Conservation (phyloP, 1,140 invertebrate genomes). For the Hycleus phaleratus region DNA sequence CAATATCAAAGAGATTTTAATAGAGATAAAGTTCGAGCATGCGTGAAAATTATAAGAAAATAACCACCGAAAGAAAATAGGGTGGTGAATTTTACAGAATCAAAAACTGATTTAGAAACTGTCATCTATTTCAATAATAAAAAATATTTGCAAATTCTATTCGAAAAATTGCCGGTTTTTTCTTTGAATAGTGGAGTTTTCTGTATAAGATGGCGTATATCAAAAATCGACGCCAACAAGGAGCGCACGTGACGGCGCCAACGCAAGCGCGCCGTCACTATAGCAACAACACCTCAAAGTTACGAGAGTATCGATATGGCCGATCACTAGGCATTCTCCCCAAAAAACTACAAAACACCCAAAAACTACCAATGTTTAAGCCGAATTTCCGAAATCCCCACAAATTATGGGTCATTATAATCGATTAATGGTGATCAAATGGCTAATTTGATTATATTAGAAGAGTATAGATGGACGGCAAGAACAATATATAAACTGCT, state of each 20-base stretch:
- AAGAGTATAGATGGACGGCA: no score
- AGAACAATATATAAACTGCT: no score
- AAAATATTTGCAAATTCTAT: neutral
- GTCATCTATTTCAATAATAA: neutral
- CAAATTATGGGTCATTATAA: no score
- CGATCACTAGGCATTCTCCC: neutral
- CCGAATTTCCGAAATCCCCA: no score
- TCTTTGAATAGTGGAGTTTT: conserved; percentile 14
- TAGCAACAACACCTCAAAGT: conserved; percentile 27
- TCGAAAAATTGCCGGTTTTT: no score
- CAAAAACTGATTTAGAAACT: conserved; percentile 14
- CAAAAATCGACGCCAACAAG: conserved; percentile 37
- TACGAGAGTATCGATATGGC: conserved; percentile 33
- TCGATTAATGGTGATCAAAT: no score
- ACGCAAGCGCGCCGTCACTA: conserved; percentile 33
- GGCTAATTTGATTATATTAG: no score
- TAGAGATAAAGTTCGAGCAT: conserved; percentile 38
- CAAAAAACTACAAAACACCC: no score
- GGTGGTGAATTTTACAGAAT: conserved; percentile 1
- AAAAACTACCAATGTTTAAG: no score
- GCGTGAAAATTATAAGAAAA: conserved; percentile 41
- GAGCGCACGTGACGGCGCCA: conserved; percentile 29
- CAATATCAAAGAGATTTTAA: conserved; percentile 43
- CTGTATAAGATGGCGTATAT: conserved; percentile 36
- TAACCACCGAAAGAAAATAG: conserved; percentile 24